These are phyloP conservation scores for Lycocerus yunnanus DNA, from an alignment of 2,888 invertebrate genomes.

Conservation along the genomic window DNA sequence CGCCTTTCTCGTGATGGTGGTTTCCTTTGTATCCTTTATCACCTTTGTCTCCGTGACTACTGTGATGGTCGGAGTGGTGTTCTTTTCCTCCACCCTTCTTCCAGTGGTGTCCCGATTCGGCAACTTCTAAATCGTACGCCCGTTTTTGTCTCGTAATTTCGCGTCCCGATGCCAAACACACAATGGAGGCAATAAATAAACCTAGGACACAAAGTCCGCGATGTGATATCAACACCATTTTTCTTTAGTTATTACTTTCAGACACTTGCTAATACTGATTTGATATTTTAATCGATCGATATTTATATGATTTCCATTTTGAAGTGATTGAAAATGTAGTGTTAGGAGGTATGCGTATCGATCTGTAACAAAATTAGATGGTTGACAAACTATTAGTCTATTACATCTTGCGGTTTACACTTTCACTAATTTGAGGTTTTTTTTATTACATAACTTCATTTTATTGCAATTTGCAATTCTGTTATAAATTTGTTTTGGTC, in stretches of 20 bases:
- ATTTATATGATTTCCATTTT: slow-evolving; percentile 46
- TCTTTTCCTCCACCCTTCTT: slow-evolving; percentile 62
- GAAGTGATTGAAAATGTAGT: slow-evolving; percentile 41
- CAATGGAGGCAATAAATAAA: slow-evolving; percentile 58
- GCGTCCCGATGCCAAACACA: slow-evolving; percentile 58
- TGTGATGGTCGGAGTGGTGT: slow-evolving; percentile 61
- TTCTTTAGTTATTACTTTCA: neutral
- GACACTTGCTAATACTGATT: slow-evolving; percentile 41
- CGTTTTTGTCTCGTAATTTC: slow-evolving; percentile 59
- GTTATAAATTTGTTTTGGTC: neutral
- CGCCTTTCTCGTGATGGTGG: slow-evolving; percentile 66
- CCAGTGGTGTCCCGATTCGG: slow-evolving; percentile 52
- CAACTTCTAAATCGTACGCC: slow-evolving; percentile 43
- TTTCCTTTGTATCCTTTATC: slow-evolving; percentile 70
- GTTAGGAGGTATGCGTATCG: slow-evolving; percentile 34
- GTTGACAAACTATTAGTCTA: slow-evolving; percentile 46
- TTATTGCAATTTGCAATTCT: neutral
- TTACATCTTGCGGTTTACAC: slow-evolving; percentile 51
- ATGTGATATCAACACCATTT: slow-evolving; percentile 36
- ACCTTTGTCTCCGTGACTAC: slow-evolving; percentile 63
- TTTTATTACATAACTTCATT: slow-evolving; percentile 15
- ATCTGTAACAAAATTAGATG: slow-evolving; percentile 40
- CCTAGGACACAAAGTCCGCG: slow-evolving; percentile 74
- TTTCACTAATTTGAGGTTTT: slow-evolving; percentile 42
- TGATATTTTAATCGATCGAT: slow-evolving; percentile 28